Percentiles rank a stretch among this genome's conserved stretches.
phyloP scores from a whole-genome alignment of 2,113 vertebrate species.

The Poecile atricapillus region DNA sequence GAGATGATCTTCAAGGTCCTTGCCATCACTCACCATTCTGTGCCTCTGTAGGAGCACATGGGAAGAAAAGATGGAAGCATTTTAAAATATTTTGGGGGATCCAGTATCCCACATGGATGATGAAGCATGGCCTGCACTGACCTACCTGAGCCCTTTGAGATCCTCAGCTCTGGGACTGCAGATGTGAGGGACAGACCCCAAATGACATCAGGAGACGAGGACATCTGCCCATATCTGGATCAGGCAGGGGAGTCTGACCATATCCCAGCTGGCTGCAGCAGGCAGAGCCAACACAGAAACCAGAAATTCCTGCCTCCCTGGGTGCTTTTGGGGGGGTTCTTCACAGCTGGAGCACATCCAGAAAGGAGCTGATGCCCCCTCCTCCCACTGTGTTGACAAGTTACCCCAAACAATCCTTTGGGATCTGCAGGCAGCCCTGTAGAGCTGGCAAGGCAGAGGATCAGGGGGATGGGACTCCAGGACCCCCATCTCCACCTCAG shows the following conservation, averaged over 20 bases:
- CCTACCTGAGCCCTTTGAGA: background rate
- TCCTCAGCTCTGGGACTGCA: background rate
- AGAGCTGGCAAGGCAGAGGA: background rate
- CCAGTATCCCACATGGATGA: background rate
- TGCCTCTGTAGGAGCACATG: background rate
- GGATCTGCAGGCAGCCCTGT: background rate
- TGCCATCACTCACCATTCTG: background rate
- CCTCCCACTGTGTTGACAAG: fast-evolving
- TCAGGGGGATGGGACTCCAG: background rate
- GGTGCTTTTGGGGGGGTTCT: background rate
- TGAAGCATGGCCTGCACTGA: background rate
- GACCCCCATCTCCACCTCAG: fast-evolving
- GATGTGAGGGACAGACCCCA: background rate
- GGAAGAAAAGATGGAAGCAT: background rate
- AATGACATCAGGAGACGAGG: background rate
- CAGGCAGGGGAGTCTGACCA: too few species aligned
- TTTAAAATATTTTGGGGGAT: background rate
- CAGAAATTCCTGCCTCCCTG: background rate
- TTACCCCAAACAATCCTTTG: background rate
- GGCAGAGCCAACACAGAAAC: background rate
- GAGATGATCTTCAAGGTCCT: fast-evolving
- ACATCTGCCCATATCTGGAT: background rate
- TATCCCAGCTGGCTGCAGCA: background rate
- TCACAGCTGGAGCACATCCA: background rate
- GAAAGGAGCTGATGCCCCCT: background rate